Percentiles rank a stretch among this genome's conserved stretches.
Conservation (phyloP, 2,797 vertebrate species). For the Clamator glandarius region DNA sequence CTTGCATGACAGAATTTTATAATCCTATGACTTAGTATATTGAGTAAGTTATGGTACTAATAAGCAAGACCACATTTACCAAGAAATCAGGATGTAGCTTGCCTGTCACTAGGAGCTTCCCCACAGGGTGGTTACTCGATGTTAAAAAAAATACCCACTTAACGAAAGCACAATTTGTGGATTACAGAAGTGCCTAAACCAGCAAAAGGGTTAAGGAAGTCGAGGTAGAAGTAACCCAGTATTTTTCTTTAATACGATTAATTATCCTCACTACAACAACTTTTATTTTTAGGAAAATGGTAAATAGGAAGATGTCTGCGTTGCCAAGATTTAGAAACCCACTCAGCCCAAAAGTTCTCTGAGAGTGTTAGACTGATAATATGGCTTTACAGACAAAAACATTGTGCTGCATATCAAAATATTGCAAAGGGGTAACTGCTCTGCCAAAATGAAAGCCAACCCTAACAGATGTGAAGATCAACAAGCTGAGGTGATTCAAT, state of each 20-base stretch:
- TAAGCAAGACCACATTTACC: background rate
- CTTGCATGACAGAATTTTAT: background rate
- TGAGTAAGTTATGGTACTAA: background rate
- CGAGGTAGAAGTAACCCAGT: background rate
- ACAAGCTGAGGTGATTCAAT: background rate
- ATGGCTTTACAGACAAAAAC: background rate
- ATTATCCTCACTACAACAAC: background rate
- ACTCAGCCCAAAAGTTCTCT: background rate
- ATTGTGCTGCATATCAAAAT: background rate
- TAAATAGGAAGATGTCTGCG: background rate
- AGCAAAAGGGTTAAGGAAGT: background rate
- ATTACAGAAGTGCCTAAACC: background rate
- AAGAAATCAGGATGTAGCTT: background rate
- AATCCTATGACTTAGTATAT: background rate
- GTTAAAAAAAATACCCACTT: background rate
- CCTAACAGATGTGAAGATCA: background rate
- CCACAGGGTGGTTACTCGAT: background rate
- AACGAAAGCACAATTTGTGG: background rate
- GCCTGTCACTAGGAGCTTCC: background rate
- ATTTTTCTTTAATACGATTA: background rate
- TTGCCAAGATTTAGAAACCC: background rate
- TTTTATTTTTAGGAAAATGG: slow-evolving; percentile 10
- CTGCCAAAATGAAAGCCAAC: background rate
- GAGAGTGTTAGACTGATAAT: background rate
- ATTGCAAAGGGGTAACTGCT: background rate